A percentile compares a stretch with the other conserved stretches of the same genome.
Conservation (phyloP, 2,888 invertebrate species). For the Ethmia dodecea region DNA sequence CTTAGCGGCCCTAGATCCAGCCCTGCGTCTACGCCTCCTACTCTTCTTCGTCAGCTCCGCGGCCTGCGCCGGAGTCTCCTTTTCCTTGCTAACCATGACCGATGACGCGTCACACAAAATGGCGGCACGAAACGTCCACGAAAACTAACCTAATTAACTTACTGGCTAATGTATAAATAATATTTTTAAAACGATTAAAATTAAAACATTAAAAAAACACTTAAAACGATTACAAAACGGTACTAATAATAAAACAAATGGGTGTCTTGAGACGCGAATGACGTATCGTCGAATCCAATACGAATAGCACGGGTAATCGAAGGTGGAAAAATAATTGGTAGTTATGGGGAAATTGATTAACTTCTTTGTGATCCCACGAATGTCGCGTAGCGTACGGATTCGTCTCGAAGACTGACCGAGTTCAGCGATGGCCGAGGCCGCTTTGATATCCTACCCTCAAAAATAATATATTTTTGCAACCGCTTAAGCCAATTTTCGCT, state of each 20-base stretch:
- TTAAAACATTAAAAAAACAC: slow-evolving; percentile 18
- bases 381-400: slow-evolving; percentile 37
- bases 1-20: slow-evolving; percentile 42
- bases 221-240: slow-evolving; percentile 4
- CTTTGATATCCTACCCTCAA: slow-evolving; percentile 41
- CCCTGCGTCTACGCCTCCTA: slow-evolving; percentile 43
- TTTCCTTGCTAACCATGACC: slow-evolving; percentile 53
- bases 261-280: slow-evolving; percentile 29
- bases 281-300: background rate
- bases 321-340: background rate
- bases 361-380: slow-evolving; percentile 28
- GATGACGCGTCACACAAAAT: slow-evolving; percentile 42
- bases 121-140: slow-evolving; percentile 39
- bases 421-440: slow-evolving; percentile 6
- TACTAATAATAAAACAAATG: slow-evolving; percentile 33
- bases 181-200: slow-evolving; percentile 26
- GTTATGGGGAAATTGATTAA: background rate
- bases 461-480: no score
- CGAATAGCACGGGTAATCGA: background rate
- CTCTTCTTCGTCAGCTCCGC: slow-evolving; percentile 41
- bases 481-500: no score
- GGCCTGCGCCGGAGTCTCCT: slow-evolving; percentile 34
- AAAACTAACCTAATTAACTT: slow-evolving; percentile 19
- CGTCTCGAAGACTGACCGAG: slow-evolving; percentile 50
- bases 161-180: slow-evolving; percentile 21